A percentile compares a stretch with the other conserved stretches of the same genome.
Conservation (phyloP, 2,797 vertebrate species). For the Mormyrus hasselquistii region DNA sequence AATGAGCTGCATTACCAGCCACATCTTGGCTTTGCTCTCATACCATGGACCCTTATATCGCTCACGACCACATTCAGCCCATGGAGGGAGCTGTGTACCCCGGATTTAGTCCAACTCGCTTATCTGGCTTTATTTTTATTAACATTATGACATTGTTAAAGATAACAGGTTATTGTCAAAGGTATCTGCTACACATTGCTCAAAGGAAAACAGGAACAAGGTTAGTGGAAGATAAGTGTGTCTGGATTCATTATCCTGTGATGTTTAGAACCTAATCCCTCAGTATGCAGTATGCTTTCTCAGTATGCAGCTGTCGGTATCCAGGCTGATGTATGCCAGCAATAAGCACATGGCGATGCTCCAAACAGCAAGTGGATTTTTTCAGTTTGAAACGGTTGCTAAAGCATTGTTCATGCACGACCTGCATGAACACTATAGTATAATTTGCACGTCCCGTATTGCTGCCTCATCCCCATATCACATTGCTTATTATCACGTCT, state of each 20-base stretch:
- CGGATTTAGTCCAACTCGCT: neutral
- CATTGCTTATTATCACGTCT: neutral
- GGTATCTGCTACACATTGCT: neutral
- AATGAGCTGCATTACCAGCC: slow-evolving; percentile 83
- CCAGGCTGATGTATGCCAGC: slow-evolving; percentile 82
- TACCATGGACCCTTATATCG: neutral
- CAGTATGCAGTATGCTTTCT: neutral
- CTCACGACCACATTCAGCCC: neutral
- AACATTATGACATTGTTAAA: neutral
- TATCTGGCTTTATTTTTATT: neutral
- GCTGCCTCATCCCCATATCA: neutral
- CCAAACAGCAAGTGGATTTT: slow-evolving; percentile 71
- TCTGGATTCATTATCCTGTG: neutral
- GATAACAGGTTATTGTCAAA: neutral
- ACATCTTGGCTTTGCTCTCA: slow-evolving; percentile 68
- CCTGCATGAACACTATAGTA: neutral
- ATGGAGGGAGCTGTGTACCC: neutral
- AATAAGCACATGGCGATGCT: slow-evolving; percentile 87
- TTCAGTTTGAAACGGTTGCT: neutral
- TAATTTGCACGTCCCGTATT: neutral
- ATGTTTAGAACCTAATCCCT: neutral
- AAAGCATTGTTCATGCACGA: neutral
- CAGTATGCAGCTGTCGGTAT: neutral
- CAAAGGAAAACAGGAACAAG: neutral
- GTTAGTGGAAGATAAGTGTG: neutral